Conservation (phyloP, 2,888 invertebrate species). For the Apamea anceps region DNA sequence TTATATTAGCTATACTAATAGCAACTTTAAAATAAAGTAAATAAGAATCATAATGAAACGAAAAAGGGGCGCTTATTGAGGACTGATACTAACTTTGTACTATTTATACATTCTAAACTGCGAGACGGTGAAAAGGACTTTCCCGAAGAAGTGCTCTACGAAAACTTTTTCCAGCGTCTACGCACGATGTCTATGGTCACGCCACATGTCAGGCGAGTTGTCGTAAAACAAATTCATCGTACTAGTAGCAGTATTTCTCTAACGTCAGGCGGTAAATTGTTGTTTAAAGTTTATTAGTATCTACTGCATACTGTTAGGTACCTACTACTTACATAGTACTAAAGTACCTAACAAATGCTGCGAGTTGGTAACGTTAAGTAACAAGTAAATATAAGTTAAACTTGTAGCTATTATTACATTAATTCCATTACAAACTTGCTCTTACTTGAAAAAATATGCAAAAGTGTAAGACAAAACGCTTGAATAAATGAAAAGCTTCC, state of each 20-base stretch:
- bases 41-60: neutral
- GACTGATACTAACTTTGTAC: neutral
- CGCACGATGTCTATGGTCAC: neutral
- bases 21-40: neutral
- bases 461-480: constrained; percentile 65
- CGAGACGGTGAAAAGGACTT: neutral
- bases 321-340: constrained; percentile 5
- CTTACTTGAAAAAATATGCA: constrained; percentile 53
- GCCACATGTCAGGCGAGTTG: constrained; percentile 9
- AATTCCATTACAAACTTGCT: constrained; percentile 44
- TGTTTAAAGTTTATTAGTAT: constrained; percentile 34
- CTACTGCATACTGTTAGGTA: constrained; percentile 23
- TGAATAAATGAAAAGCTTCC: constrained; percentile 73
- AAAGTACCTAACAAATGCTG: constrained; percentile 5
- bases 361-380: neutral
- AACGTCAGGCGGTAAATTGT: constrained; percentile 20
- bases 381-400: constrained; percentile 11
- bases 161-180: too few species aligned
- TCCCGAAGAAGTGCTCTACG: neutral
- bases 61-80: neutral
- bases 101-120: neutral
- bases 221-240: constrained; percentile 23
- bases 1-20: neutral
- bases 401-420: constrained; percentile 35
- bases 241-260: constrained; percentile 23